Evolutionary conservation across 2,797 vertebrate genomes (phyloP).

Genomic region (Neopelma chrysocephalum): DNA sequence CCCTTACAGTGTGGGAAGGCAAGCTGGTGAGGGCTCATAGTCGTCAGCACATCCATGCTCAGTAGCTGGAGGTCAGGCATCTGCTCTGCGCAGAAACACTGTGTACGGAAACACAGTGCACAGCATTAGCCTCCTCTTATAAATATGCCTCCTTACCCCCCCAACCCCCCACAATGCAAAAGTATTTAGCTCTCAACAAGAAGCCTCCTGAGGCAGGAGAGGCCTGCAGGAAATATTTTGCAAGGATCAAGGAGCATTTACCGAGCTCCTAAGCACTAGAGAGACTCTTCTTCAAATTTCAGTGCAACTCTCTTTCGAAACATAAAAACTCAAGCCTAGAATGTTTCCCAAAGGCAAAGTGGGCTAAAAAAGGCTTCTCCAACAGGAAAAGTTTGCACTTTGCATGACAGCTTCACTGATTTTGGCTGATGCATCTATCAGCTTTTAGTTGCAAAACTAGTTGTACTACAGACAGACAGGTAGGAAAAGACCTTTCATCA

Average conservation of each 20-base stretch:
- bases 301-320: not conserved
- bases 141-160: not conserved
- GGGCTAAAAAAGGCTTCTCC: not conserved
- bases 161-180: rapidly evolving
- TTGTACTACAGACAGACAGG: not conserved
- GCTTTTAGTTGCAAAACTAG: not conserved
- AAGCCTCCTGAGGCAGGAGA: not conserved
- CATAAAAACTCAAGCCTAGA: not conserved
- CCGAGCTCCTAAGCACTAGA: not conserved
- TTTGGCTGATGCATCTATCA: not conserved
- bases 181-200: not conserved
- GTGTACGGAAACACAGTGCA: rapidly evolving
- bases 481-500: not conserved
- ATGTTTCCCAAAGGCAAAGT: not conserved
- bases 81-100: not conserved
- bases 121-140: not conserved
- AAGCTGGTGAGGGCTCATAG: not conserved
- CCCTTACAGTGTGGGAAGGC: rapidly evolving
- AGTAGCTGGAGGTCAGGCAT: not conserved
- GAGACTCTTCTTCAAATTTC: not conserved
- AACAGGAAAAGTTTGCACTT: not conserved
- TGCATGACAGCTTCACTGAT: not conserved
- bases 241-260: not conserved
- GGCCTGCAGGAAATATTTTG: not conserved
- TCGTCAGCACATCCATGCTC: rapidly evolving